Evolutionary conservation across 2,888 invertebrate species (phyloP), one percentile per base, ranked within the genome.

Genomic region (Toxonevra muliebris): DNA sequence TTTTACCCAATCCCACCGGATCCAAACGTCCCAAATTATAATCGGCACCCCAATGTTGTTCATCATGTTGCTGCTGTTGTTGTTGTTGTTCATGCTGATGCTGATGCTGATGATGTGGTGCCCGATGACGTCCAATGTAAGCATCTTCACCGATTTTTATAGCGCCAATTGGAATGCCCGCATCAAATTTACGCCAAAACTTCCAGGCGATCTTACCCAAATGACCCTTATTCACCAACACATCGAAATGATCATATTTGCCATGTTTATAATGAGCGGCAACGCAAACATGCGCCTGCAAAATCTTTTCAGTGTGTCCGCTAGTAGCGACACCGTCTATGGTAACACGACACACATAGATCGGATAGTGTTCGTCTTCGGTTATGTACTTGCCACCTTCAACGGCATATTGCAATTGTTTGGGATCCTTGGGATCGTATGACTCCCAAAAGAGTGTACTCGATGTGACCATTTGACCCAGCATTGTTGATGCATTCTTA

Each of bases 381-480:
- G 81, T 78, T 1, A 82, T 69, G 59, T 82, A 85, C 67, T 83
- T 83, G 75, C 89, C 88, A 73, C 92, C 93, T 53, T 90, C 86
- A 30, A 94, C 92, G 61, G 91, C 91, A 76, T 89, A 89, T 71
- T 88, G 87, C 63, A 90, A 86, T 73, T 88, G 87, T 30, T 86
- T 85, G 17, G 85, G 81, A 73, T 86, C 86, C 71, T 82, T 86
- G 1, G 79, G 77, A 66, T 81, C 82, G 60, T 86, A 86, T 1
- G 89, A 88, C 62, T 91, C 87, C 94, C 94, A 95, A 79, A 89
- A 89, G 62, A 94, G 87, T 0, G 93, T 93, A 77, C 91, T 93
- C 9, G 94, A 95, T 5, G 94, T 94, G 64, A 93, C 87, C 66
- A 91, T 87, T 83, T 93, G 93, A 70, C 90, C 89, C 69, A 88